Percentiles rank a stretch among this genome's conserved stretches.
These are phyloP conservation scores for Acanthochromis polyacanthus DNA, from an alignment of 2,113 vertebrate genomes.

Conservation along the genomic window DNA sequence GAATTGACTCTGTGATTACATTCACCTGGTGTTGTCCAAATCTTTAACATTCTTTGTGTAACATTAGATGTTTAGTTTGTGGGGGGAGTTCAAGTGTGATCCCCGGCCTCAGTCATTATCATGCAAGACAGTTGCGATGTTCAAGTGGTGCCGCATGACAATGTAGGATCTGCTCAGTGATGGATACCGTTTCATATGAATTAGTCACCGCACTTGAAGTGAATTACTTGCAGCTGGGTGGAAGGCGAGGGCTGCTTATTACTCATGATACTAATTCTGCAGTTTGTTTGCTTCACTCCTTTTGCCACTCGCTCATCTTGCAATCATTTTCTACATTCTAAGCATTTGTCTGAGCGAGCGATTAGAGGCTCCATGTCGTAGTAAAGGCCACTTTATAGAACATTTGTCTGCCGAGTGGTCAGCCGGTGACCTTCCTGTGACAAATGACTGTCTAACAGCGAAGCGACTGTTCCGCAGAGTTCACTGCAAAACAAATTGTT, in stretches of 20 bases:
- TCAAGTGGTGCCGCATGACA: slow-evolving; percentile 34
- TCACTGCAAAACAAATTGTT: slow-evolving; percentile 25
- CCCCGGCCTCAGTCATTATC: slow-evolving; percentile 40
- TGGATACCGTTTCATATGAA: slow-evolving; percentile 56
- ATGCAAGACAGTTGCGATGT: slow-evolving; percentile 60
- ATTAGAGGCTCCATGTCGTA: slow-evolving; percentile 20
- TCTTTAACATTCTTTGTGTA: slow-evolving; percentile 25
- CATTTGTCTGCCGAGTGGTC: slow-evolving; percentile 35
- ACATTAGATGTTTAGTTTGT: slow-evolving; percentile 47
- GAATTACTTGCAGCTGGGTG: slow-evolving; percentile 60
- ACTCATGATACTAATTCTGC: slow-evolving; percentile 57
- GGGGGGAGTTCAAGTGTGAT: slow-evolving; percentile 10
- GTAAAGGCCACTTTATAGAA: slow-evolving; percentile 31
- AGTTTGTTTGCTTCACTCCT: slow-evolving; percentile 46
- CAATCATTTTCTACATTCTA: slow-evolving; percentile 36
- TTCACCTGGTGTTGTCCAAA: background rate
- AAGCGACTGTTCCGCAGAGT: slow-evolving; percentile 4
- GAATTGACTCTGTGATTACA: slow-evolving; percentile 4
- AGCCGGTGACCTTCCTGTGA: slow-evolving; percentile 40
- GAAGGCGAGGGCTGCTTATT: slow-evolving; percentile 48
- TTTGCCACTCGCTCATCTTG: slow-evolving; percentile 18
- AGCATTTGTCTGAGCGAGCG: slow-evolving; percentile 39
- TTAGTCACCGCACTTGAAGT: slow-evolving; percentile 62
- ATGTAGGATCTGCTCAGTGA: slow-evolving; percentile 41
- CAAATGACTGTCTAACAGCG: slow-evolving; percentile 42